Evolutionary conservation across 2,113 vertebrate genomes (phyloP).

Genomic region (Brachirus orientalis): DNA sequence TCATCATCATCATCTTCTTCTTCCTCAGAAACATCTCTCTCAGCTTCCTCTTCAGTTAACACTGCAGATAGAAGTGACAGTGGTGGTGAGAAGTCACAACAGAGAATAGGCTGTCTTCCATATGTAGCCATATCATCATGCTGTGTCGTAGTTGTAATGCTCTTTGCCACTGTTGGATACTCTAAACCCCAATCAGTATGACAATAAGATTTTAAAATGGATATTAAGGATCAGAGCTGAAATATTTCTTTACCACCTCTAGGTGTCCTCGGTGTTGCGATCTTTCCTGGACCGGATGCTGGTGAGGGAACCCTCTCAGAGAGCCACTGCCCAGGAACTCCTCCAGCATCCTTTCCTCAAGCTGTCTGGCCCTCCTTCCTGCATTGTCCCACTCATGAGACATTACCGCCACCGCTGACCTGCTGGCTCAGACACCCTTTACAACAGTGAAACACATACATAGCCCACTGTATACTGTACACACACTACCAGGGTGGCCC

Average conservation of each 20-base stretch:
- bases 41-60: too few relatives aligned
- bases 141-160: too few relatives aligned
- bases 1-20: too few relatives aligned
- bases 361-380: constrained; percentile 92
- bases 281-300: constrained; percentile 96
- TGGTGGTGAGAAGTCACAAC: too few relatives aligned
- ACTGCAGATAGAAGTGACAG: too few relatives aligned
- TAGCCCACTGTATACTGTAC: constrained; percentile 37
- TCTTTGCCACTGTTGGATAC: too few relatives aligned
- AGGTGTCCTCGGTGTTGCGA: constrained; percentile 92
- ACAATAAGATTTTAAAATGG: too few relatives aligned
- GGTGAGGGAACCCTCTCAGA: constrained; percentile 94
- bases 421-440: constrained; percentile 25
- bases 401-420: constrained; percentile 94
- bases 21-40: too few relatives aligned
- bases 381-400: constrained; percentile 98
- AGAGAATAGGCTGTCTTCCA: too few relatives aligned
- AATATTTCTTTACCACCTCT: constrained; percentile 7
- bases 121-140: neutral
- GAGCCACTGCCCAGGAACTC: constrained; percentile 93
- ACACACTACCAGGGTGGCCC: constrained; percentile 56
- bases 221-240: neutral
- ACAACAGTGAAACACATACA: constrained; percentile 37
- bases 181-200: too few relatives aligned
- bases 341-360: constrained; percentile 95